Evolutionary conservation across 2,113 vertebrate species (phyloP).

Genomic region (Stercorarius parasiticus): DNA sequence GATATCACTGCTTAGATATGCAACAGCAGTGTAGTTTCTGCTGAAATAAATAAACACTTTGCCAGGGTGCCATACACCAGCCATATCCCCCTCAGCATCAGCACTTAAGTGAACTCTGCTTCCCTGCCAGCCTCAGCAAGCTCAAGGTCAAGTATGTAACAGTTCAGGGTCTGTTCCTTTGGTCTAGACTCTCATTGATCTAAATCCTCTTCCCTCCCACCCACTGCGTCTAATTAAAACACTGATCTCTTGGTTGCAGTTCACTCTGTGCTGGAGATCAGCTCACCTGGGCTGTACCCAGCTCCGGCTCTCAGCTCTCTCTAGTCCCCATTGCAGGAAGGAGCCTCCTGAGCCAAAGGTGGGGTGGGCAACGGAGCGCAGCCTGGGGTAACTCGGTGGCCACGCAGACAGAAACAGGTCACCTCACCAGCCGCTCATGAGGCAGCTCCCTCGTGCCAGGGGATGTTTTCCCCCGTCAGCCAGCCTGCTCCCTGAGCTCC

Average conservation of each 20-base stretch:
- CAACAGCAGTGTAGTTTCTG: neutral
- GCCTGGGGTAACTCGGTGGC: neutral
- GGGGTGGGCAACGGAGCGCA: fast-evolving
- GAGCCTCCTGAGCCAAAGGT: fast-evolving
- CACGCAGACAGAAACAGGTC: fast-evolving
- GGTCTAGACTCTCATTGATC: neutral
- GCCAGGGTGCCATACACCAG: fast-evolving
- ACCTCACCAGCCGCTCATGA: fast-evolving
- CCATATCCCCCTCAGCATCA: neutral
- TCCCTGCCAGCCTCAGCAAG: neutral
- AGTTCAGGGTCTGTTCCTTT: neutral
- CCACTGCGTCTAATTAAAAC: neutral
- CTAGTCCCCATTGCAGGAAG: fast-evolving
- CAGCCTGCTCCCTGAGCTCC: neutral
- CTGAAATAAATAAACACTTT: fast-evolving
- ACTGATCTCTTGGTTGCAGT: neutral
- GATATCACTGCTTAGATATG: neutral
- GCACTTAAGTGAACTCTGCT: neutral
- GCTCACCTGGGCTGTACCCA: neutral
- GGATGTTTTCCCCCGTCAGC: fast-evolving
- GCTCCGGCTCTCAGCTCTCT: neutral
- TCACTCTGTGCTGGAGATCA: neutral
- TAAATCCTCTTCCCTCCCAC: neutral
- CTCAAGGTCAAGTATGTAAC: neutral
- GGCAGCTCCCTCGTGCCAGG: neutral